Evolutionary conservation across 2,797 vertebrate species (phyloP).

Genomic region (Rhinogobio ventralis): DNA sequence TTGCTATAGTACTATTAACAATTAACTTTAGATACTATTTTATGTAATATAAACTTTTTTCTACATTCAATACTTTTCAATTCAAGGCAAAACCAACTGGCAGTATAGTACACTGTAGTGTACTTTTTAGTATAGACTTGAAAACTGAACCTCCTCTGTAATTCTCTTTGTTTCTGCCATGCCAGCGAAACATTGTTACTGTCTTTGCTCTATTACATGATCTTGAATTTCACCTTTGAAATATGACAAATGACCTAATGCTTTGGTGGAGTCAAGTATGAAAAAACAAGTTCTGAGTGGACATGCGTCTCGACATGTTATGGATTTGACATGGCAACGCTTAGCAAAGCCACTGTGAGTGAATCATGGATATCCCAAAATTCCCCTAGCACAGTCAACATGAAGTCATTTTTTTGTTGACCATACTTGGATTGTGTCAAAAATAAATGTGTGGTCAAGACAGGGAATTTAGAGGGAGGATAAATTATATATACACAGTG

Average conservation of each 20-base stretch:
- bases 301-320: not conserved
- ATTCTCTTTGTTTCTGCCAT: constrained; percentile 6
- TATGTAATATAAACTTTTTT: too few relatives aligned
- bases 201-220: not conserved
- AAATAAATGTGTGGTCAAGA: not conserved
- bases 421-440: not conserved
- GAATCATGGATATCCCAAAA: constrained; percentile 37
- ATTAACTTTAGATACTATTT: too few relatives aligned
- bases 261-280: constrained; percentile 34
- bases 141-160: not conserved
- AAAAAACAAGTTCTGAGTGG: not conserved
- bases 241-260: constrained; percentile 18
- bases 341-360: not conserved
- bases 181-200: not conserved
- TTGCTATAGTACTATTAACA: not conserved
- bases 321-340: constrained; percentile 8
- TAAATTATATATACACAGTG: too few relatives aligned
- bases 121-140: not conserved
- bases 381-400: constrained; percentile 36
- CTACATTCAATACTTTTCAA: not conserved
- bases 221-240: constrained; percentile 10
- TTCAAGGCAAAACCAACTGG: too few relatives aligned
- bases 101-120: too few relatives aligned
- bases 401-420: constrained; percentile 35
- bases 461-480: too few relatives aligned